Conservation (phyloP, 2,113 vertebrate species). For the Calonectris borealis region DNA sequence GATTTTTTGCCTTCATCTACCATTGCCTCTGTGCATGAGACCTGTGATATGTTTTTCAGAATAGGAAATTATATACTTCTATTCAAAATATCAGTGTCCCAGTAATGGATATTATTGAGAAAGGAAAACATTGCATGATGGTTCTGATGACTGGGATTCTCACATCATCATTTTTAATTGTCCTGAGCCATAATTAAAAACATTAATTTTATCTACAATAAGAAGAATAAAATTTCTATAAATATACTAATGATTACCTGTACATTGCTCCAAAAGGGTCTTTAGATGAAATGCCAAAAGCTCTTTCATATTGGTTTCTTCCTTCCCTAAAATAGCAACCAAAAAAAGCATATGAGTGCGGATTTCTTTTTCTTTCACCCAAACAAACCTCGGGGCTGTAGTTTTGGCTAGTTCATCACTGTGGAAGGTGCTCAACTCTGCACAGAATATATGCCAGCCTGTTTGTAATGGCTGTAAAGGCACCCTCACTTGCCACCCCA, state of each 20-base stretch:
- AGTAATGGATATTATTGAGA: not conserved
- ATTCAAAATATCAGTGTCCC: not conserved
- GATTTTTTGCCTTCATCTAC: not conserved
- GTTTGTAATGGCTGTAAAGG: not conserved
- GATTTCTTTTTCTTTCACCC: not conserved
- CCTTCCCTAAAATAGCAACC: slow-evolving; percentile 78
- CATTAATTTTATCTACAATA: not conserved
- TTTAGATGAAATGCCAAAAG: slow-evolving; percentile 77
- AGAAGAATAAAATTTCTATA: not conserved
- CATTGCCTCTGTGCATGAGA: not conserved
- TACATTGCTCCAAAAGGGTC: slow-evolving; percentile 87
- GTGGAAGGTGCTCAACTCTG: not conserved
- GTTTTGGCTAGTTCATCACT: not conserved
- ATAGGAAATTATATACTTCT: not conserved
- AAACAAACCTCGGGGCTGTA: not conserved
- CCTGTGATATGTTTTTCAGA: not conserved
- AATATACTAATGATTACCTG: slow-evolving; percentile 74
- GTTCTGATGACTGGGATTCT: not conserved
- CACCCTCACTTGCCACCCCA: not conserved
- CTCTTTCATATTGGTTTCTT: slow-evolving; percentile 81
- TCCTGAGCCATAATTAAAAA: not conserved
- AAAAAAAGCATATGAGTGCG: not conserved
- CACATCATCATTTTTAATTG: not conserved
- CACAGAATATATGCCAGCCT: not conserved
- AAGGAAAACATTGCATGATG: not conserved